These are phyloP conservation scores for Coremacera marginata DNA, from an alignment of 2,888 invertebrate genomes.

Conservation along the genomic window DNA sequence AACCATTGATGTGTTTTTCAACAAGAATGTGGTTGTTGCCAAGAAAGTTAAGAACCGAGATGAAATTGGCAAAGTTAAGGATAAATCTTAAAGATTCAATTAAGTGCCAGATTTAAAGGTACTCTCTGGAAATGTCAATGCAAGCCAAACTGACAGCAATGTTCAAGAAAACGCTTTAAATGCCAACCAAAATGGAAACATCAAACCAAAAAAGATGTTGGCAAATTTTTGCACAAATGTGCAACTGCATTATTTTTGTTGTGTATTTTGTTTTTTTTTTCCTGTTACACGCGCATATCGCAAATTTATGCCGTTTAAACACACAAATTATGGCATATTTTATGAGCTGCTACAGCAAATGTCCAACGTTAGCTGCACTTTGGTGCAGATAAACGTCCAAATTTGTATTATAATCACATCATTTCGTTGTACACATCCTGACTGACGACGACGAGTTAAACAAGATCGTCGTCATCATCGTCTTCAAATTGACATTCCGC, in stretches of 20 bases:
- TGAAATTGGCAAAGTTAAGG: too few relatives aligned
- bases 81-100: too few relatives aligned
- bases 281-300: neutral
- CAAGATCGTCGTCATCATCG: neutral
- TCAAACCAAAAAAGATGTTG: neutral
- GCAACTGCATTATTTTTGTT: too few relatives aligned
- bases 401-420: slow-evolving; percentile 26
- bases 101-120: too few relatives aligned
- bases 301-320: slow-evolving; percentile 21
- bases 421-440: neutral
- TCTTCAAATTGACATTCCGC: neutral
- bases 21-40: too few relatives aligned
- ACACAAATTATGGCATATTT: slow-evolving; percentile 34
- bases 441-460: neutral
- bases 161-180: neutral
- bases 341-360: neutral
- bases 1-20: too few relatives aligned
- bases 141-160: neutral
- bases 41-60: too few relatives aligned
- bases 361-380: neutral
- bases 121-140: neutral
- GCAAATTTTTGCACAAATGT: slow-evolving; percentile 9
- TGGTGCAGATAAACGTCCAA: slow-evolving; percentile 14
- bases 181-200: neutral
- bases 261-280: neutral